Base-by-base conservation (phyloP, 2,113 vertebrate genomes). In the Corynorhinus townsendii region DNA sequence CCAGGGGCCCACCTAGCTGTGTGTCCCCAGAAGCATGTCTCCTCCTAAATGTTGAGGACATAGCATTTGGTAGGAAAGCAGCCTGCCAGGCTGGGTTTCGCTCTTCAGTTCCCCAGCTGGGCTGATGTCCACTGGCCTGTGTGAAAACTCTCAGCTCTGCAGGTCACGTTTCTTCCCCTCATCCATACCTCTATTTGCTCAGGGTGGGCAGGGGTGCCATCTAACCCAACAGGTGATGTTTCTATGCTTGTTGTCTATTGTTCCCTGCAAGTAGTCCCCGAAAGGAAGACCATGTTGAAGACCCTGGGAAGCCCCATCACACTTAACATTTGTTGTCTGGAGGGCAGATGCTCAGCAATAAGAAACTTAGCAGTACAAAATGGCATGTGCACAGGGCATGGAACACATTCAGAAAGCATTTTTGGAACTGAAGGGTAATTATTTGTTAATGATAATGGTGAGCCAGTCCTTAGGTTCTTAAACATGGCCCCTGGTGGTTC, bases 331-430 rank as follows among this genome's bases (percentile, higher is more conserved):
- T 59, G 28, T 19, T 64, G 16, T 75, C 56, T 35, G 33, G 76
- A 30, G 28, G 54, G 20, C 5, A 40, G 62, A 20, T 15, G 0
- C 28, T 47, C 54, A 17, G 3, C 15, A 20, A n/a, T 8, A 7
- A 9, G n/a, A 24, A 24, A 5, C 5, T 3, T 5, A 17, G 54
- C 26, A 5, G 73, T n/a, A 8, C 52, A 12, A 4, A 26, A 22
- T 2, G 62, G 73, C 47, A n/a, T 4, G 26, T 1, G 35, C 5
- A 0, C 28, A 2, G 0, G 2, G 24, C 68, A 8, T 3, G 1
- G 30, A 45, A 26, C 62, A 24, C 1, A 16, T 3, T 22, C 17
- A 7, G 49, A 80, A 59, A 30, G 49, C 11, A 1, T 12, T 71
- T 11, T 79, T 28, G 62, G 69, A 72, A 49, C 38, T 0, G 4